phyloP scores from a whole-genome alignment of 2,797 vertebrate genomes.

The Anniella stebbinsi region DNA sequence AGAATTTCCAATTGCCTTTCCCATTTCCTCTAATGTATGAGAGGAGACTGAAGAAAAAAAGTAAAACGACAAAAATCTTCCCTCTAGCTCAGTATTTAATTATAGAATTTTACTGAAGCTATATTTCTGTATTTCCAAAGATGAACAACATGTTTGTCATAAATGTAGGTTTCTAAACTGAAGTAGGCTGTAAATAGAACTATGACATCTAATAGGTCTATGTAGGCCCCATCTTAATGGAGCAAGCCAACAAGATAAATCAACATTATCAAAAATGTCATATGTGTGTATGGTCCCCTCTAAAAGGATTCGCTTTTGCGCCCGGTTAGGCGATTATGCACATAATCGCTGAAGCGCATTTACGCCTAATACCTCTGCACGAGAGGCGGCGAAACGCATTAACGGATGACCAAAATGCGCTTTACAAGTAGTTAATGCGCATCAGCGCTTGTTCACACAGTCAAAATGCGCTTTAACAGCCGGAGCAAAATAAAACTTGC shows the following conservation, averaged over 20 bases:
- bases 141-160: not conserved
- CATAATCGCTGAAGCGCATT: no score
- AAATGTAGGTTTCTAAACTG: not conserved
- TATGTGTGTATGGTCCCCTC: no score
- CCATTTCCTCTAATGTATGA: not conserved
- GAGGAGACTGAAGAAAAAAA: fast-evolving
- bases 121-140: not conserved
- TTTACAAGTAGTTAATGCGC: no score
- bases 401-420: no score
- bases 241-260: not conserved
- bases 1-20: not conserved
- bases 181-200: not conserved
- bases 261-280: not conserved
- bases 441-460: no score
- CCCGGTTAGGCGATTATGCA: no score
- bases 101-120: not conserved
- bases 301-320: no score
- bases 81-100: not conserved
- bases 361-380: no score
- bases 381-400: no score
- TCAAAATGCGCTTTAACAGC: no score
- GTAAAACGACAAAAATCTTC: not conserved
- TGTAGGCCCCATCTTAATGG: not conserved
- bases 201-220: not conserved
- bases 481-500: no score